phyloP scores from a whole-genome alignment of 2,888 invertebrate species.

The Sphecodes monilicornis region DNA sequence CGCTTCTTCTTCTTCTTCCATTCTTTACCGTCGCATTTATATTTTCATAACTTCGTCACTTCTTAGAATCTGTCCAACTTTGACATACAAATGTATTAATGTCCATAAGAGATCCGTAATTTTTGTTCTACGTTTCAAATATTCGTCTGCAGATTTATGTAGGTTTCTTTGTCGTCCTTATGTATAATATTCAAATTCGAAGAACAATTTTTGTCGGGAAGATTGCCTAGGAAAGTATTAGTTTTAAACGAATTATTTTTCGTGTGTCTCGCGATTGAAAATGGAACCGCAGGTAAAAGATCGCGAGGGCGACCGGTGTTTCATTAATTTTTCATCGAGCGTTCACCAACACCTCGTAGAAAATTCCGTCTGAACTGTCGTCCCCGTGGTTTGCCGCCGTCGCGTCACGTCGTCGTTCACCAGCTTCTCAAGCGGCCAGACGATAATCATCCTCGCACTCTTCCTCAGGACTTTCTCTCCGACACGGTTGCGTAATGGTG shows the following conservation, averaged over 20 bases:
- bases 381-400: conserved; percentile 32
- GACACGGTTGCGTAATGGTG: conserved; percentile 51
- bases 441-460: conserved; percentile 32
- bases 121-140: too few species aligned
- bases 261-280: not conserved
- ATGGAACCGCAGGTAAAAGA: not conserved
- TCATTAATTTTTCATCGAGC: conserved; percentile 20
- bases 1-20: too few species aligned
- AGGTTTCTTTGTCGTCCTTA: not conserved
- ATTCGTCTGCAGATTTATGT: not conserved
- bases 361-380: conserved; percentile 16
- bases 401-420: too few species aligned
- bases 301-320: not conserved
- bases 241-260: not conserved
- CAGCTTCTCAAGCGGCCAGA: conserved; percentile 6
- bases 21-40: too few species aligned
- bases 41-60: too few species aligned
- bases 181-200: not conserved
- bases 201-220: not conserved
- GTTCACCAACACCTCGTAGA: conserved; percentile 14
- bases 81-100: too few species aligned
- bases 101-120: too few species aligned
- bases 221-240: not conserved
- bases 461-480: conserved; percentile 23
- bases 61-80: too few species aligned